These are phyloP conservation scores for Schizotus pectinicornis DNA, from an alignment of 2,888 invertebrate genomes.

Conservation along the genomic window DNA sequence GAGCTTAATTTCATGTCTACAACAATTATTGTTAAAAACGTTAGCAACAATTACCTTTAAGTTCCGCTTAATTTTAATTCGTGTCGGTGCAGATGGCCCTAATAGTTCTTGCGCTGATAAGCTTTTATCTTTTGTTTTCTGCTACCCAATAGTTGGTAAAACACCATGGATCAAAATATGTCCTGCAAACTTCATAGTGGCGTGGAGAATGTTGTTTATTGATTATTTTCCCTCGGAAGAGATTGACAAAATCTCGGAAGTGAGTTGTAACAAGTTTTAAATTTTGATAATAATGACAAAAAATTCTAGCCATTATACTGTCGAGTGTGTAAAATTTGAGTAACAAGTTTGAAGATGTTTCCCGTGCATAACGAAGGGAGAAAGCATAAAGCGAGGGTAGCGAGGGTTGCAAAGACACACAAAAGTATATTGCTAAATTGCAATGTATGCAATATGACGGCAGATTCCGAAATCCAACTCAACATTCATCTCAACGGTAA, in stretches of 20 bases:
- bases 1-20: too few relatives aligned
- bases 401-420: too few relatives aligned
- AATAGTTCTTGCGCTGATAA: background rate
- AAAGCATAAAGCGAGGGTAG: constrained; percentile 52
- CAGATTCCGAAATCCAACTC: constrained; percentile 56
- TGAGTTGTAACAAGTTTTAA: constrained; percentile 6
- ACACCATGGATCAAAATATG: constrained; percentile 30
- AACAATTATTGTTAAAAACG: too few relatives aligned
- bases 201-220: constrained; percentile 40
- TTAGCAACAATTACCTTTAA: constrained; percentile 42
- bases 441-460: constrained; percentile 53
- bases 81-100: too few relatives aligned
- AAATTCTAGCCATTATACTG: constrained; percentile 47
- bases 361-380: constrained; percentile 54
- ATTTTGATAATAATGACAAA: constrained; percentile 5
- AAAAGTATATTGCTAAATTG: constrained; percentile 55
- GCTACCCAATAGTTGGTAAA: background rate
- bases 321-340: constrained; percentile 54
- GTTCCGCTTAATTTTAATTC: too few relatives aligned
- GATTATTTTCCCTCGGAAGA: constrained; percentile 14
- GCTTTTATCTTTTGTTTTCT: background rate
- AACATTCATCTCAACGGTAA: constrained; percentile 56
- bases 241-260: constrained; percentile 7
- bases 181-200: constrained; percentile 42
- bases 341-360: constrained; percentile 54